Evolutionary conservation across 2,888 invertebrate genomes (phyloP).

Genomic region (Macropis europaea): DNA sequence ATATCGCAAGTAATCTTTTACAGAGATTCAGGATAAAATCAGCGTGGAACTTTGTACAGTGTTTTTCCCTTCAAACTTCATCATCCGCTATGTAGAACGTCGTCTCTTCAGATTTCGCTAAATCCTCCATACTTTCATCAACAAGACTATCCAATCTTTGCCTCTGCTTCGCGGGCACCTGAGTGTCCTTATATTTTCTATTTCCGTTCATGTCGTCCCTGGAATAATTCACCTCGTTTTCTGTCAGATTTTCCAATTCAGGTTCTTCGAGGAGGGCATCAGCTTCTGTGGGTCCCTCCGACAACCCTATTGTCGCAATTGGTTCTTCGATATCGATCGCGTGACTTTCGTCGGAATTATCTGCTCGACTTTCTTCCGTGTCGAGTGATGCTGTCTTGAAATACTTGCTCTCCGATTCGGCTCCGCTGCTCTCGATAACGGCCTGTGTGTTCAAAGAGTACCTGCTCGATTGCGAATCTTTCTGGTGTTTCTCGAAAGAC

Average conservation of each 20-base stretch:
- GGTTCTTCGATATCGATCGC: constrained; percentile 69
- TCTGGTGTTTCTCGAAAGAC: constrained; percentile 74
- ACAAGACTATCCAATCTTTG: background rate
- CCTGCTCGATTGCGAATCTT: constrained; percentile 72
- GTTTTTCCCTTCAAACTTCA: constrained; percentile 38
- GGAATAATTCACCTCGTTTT: constrained; percentile 60
- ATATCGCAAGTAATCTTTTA: no score
- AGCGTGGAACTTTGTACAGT: no score
- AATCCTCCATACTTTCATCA: background rate
- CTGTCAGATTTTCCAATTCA: constrained; percentile 73
- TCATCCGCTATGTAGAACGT: constrained; percentile 49
- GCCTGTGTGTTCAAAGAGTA: constrained; percentile 68
- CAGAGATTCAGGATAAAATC: no score
- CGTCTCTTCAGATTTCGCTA: constrained; percentile 21
- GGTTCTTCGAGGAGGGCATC: constrained; percentile 75
- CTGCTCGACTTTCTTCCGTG: constrained; percentile 70
- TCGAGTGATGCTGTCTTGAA: constrained; percentile 71
- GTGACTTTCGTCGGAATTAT: constrained; percentile 69
- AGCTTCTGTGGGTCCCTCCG: constrained; percentile 68
- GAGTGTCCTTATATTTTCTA: constrained; percentile 1
- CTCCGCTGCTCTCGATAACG: constrained; percentile 59
- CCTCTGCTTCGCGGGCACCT: background rate
- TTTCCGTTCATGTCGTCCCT: constrained; percentile 41
- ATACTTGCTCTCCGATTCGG: constrained; percentile 73
- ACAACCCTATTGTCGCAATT: constrained; percentile 48